Conservation (phyloP, 2,797 vertebrate genomes). For the Liparis tanakae region DNA sequence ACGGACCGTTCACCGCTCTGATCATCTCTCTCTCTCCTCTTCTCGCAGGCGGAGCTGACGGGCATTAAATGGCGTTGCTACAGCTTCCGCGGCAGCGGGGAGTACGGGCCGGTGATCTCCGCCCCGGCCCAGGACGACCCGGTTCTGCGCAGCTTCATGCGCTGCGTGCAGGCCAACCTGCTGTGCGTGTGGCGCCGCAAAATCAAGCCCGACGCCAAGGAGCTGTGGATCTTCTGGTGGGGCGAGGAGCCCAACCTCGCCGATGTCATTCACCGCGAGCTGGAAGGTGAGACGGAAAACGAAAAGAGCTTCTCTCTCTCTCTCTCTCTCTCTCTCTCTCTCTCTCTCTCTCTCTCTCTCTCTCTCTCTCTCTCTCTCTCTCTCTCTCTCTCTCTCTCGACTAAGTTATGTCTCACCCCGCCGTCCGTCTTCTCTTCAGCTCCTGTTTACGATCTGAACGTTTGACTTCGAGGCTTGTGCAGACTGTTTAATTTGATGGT, state of each 20-base stretch:
- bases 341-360: conserved; percentile 35
- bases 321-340: conserved; percentile 27
- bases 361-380: conserved; percentile 38
- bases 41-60: conserved; percentile 92
- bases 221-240: conserved; percentile 99
- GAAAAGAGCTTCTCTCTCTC: conserved; percentile 30
- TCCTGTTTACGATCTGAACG: conserved; percentile 37
- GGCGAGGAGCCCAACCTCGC: conserved; percentile 95
- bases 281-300: conserved; percentile 88
- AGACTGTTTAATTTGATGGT: conserved; percentile 40
- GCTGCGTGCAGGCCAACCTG: conserved; percentile 95
- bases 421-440: conserved; percentile 37
- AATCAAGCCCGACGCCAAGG: conserved; percentile 92
- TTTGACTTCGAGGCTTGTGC: conserved; percentile 46
- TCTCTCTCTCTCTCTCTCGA: conserved; percentile 21
- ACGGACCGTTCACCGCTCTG: conserved; percentile 22
- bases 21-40: conserved; percentile 20
- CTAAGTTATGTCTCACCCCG: conserved; percentile 50
- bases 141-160: conserved; percentile 96
- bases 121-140: conserved; percentile 98
- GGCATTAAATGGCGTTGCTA: conserved; percentile 99
- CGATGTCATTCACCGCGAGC: conserved; percentile 95
- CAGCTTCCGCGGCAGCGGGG: conserved; percentile 92
- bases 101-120: conserved; percentile 96
- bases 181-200: conserved; percentile 97